Base-by-base conservation (phyloP, 2,888 invertebrate genomes). In the Heliconius cydno region DNA sequence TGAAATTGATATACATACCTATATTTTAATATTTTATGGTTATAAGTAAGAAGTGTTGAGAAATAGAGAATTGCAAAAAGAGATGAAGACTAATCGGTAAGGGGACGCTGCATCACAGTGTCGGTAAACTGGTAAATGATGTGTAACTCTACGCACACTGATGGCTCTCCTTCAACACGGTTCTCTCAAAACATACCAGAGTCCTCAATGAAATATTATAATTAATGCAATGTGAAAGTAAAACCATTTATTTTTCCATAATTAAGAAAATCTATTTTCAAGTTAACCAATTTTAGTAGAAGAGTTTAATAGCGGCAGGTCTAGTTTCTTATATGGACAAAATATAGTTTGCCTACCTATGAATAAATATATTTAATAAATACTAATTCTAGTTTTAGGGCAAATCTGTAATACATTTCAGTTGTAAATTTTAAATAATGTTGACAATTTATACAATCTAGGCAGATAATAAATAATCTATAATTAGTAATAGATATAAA, bases 1-100 rank as follows among this genome's bases (percentile, higher is more conserved):
- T 86, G 85, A 83, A 82, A 80, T 83, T 81, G 81, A 82, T 82
- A 83, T 85, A 85, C 84, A 80, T 83, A 84, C 84, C 84, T 82
- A 85, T 82, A 78, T 84, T 83, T 84, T 80, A 83, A 84, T 81
- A 85, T 74, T 83, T 83, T 82, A 84, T 80, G 81, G 77, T 80
- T 79, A 75, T 76, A 76, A 79, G 75, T 79, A 79, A 80, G 34
- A 80, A 81, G 75, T 80, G 80, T 81, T 70, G 77, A 34, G 75
- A 79, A 81, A 74, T 34, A 75, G 80, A 79, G 52, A 81, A 76
- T 78, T 76, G 66, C 77, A 79, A 81, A 74, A 76, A 81, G 68
- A 80, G 78, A 82, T 82, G 82, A 63, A 41, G 72, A 72, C 81
- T 81, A 82, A 79, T 38, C 77, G 72, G 68, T 74, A 72, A 75